Evolutionary conservation across 2,113 vertebrate genomes (phyloP), one percentile per base, ranked within the genome.

Genomic region (Sciurus niger): DNA sequence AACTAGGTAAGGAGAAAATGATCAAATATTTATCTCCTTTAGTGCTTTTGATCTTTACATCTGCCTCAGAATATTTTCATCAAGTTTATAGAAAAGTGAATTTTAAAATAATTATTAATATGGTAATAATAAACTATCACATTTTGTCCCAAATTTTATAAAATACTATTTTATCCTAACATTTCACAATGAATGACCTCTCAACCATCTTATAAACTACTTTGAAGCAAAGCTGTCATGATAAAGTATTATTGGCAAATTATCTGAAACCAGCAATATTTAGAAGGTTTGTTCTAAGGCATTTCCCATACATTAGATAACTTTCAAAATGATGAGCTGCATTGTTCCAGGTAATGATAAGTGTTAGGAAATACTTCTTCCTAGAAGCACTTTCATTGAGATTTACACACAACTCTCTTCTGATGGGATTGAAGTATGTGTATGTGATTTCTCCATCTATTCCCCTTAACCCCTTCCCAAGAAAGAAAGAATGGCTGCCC

Each of bases 211-310:
- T 78, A 72, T 78, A 40, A 55, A 63, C 7, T 60, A 14, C 32
- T 96, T 46, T 74, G 73, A 93, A 90, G 43, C 34, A 87, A 97
- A 96, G 18, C 48, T 78, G 14, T 85, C 72, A 84, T 86, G 55
- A 89, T n/a, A 95, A 97, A 82, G 43, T n/a, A 94, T 74, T 43
- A 87, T 1, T 60, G 48, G 34, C 34, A 94, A 87, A 78, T 46
- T 11, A 20, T 24, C 86, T 60, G 63, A 67, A 90, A 90, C 24
- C 2, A 28, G 13, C 78, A 13, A 48, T 68, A 53, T 78, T 86
- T 92, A 83, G 20, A 60, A 68, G 32, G 40, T 77, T 78, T 60
- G 65, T n/a, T 40, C n/a, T 51, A 89, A n/a, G n/a, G 37, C 11
- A 55, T 76, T 28, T 90, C 28, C 17, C 18, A 40, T 63, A 85